Evolutionary conservation across 2,797 vertebrate species (phyloP).

Genomic region (Enteromius anoplus): DNA sequence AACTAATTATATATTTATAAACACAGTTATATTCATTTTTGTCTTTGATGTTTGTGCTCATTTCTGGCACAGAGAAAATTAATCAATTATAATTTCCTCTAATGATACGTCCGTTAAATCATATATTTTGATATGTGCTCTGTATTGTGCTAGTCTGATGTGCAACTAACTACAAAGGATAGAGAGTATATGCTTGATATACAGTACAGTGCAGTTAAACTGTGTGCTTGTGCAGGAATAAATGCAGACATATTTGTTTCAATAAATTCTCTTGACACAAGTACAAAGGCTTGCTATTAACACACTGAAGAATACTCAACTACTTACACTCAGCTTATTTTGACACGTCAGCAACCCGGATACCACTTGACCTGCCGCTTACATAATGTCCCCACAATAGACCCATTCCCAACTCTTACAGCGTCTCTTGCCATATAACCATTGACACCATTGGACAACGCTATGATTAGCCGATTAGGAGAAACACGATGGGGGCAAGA

Average conservation of each 20-base stretch:
- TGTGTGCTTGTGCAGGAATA: constrained; percentile 57
- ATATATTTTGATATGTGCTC: constrained; percentile 70
- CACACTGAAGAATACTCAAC: not conserved
- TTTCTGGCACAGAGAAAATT: constrained; percentile 66
- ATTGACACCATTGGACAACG: constrained; percentile 83
- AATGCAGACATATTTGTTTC: constrained; percentile 1
- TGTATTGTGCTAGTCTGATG: constrained; percentile 73
- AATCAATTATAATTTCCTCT: constrained; percentile 68
- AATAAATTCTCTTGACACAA: constrained; percentile 1
- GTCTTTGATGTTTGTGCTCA: constrained; percentile 64
- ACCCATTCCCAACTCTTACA: constrained; percentile 11
- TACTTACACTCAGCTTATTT: not conserved
- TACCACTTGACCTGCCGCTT: not conserved
- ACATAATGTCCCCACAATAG: not conserved
- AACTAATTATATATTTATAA: constrained; percentile 80
- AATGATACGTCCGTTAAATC: constrained; percentile 70
- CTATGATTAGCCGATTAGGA: constrained; percentile 83
- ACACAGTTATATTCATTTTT: constrained; percentile 69
- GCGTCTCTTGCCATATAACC: constrained; percentile 71
- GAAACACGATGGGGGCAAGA: constrained; percentile 68
- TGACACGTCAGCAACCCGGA: not conserved
- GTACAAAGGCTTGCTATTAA: constrained; percentile 9
- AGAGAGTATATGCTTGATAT: not conserved
- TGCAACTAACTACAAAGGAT: constrained; percentile 67
- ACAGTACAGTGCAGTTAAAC: constrained; percentile 62